These are phyloP conservation scores for Salticus scenicus DNA, from an alignment of 2,888 invertebrate species.

Conservation along the genomic window DNA sequence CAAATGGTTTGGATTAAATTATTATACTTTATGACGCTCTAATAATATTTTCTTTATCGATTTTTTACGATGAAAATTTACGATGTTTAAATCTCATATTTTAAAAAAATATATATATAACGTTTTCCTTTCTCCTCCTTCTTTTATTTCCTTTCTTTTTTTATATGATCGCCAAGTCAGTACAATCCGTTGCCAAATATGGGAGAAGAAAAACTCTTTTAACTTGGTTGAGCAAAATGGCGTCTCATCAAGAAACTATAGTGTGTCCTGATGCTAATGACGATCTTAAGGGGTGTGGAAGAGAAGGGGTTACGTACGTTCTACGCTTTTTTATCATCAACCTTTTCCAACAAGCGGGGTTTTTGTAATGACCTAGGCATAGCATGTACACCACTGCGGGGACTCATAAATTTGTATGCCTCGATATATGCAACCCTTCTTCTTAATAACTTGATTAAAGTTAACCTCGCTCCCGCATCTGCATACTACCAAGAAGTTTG, in stretches of 20 bases:
- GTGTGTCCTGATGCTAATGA: constrained; percentile 59
- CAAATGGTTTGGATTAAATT: too few species aligned
- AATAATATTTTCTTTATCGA: too few species aligned
- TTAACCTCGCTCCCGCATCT: constrained; percentile 62
- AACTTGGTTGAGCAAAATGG: constrained; percentile 39
- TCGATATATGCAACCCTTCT: constrained; percentile 48
- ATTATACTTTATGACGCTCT: too few species aligned
- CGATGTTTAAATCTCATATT: too few species aligned
- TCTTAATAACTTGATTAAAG: constrained; percentile 69
- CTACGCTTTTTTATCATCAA: constrained; percentile 35
- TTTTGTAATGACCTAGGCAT: constrained; percentile 61
- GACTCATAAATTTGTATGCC: constrained; percentile 66
- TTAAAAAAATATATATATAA: too few species aligned
- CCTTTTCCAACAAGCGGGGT: constrained; percentile 34
- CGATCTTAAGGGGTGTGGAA: constrained; percentile 18
- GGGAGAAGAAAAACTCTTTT: neutral
- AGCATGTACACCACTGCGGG: constrained; percentile 34
- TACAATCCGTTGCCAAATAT: constrained; percentile 39
- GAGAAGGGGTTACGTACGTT: constrained; percentile 19
- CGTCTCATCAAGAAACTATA: constrained; percentile 30
- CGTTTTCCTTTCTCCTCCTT: too few species aligned
- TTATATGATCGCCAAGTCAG: constrained; percentile 12
- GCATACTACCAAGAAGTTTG: constrained; percentile 43
- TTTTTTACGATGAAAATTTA: too few species aligned
- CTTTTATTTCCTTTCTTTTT: too few species aligned